phyloP scores from a whole-genome alignment of 2,797 vertebrate genomes.

The Fratercula arctica region DNA sequence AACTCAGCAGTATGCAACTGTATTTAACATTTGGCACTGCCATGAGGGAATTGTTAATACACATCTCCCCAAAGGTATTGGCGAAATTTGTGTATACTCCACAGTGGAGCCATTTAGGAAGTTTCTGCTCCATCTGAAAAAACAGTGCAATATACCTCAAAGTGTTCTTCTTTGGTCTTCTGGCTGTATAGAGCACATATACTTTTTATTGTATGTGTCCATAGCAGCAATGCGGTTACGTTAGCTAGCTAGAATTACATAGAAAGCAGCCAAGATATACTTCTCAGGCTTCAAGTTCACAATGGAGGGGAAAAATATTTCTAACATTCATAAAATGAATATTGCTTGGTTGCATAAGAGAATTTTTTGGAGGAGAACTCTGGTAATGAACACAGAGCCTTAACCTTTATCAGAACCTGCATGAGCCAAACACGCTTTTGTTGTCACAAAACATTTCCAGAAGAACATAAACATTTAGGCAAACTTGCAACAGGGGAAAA shows the following conservation, averaged over 20 bases:
- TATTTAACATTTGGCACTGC: not conserved
- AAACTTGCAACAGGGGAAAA: not conserved
- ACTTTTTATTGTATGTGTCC: not conserved
- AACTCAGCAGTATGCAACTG: not conserved
- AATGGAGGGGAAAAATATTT: not conserved
- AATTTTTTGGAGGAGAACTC: not conserved
- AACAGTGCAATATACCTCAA: not conserved
- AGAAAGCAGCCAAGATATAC: not conserved
- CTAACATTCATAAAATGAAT: not conserved
- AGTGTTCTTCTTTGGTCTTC: not conserved
- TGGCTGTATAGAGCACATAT: not conserved
- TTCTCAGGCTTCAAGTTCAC: not conserved
- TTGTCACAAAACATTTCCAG: not conserved
- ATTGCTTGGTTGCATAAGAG: not conserved
- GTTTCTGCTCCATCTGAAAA: not conserved
- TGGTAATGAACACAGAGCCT: not conserved
- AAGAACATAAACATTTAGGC: not conserved
- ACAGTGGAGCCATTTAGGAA: not conserved
- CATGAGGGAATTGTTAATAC: not conserved
- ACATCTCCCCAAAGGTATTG: not conserved
- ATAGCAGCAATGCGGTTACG: not conserved
- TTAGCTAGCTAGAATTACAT: not conserved
- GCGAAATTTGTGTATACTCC: not conserved
- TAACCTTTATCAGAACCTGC: not conserved
- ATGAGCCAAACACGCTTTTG: not conserved